These are phyloP conservation scores for Noctilio leporinus DNA, from an alignment of 2,113 vertebrate species.

Conservation along the genomic window DNA sequence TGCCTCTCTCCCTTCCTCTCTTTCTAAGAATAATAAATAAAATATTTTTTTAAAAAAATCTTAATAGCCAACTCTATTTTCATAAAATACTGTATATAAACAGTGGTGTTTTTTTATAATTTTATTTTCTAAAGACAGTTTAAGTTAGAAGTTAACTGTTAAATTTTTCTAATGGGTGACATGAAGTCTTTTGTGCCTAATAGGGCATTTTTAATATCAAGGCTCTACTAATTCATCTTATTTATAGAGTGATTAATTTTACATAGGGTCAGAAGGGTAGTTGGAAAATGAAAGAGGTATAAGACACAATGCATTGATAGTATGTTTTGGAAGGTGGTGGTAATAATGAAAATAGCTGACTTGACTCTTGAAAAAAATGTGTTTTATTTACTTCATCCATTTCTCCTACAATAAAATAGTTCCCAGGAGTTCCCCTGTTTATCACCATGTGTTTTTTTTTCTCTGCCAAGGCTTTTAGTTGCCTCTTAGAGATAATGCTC, in stretches of 20 bases:
- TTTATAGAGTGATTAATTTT: slow-evolving; percentile 46
- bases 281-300: slow-evolving; percentile 6
- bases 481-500: neutral
- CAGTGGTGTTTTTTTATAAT: neutral
- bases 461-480: neutral
- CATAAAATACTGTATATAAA: neutral
- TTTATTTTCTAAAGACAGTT: neutral
- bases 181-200: neutral
- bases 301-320: neutral
- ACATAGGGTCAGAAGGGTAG: neutral
- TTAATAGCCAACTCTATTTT: neutral
- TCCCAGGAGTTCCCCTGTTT: slow-evolving; percentile 25
- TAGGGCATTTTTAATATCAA: slow-evolving; percentile 30
- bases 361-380: slow-evolving; percentile 22
- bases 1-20: no score
- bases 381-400: slow-evolving; percentile 34
- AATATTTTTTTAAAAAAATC: no score
- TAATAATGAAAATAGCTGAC: slow-evolving; percentile 42
- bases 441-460: neutral
- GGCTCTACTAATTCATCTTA: slow-evolving; percentile 4
- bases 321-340: neutral
- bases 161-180: neutral
- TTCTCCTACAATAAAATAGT: slow-evolving; percentile 4
- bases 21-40: no score
- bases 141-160: slow-evolving; percentile 30